These are phyloP conservation scores for Dipus sagitta DNA, from an alignment of 2,797 vertebrate genomes.

Conservation along the genomic window DNA sequence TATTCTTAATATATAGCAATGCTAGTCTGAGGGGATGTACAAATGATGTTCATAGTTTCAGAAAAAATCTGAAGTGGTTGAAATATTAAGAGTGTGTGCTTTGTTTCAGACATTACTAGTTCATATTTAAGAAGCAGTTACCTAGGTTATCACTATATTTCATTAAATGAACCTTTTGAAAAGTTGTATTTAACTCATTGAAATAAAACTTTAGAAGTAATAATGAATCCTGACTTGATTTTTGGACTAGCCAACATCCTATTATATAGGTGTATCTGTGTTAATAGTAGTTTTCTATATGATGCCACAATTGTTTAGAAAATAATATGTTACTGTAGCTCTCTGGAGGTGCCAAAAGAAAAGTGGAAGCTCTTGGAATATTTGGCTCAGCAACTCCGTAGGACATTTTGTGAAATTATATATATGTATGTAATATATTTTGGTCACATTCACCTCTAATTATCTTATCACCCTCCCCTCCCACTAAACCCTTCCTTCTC, in stretches of 20 bases:
- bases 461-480: too few species aligned
- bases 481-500: too few species aligned
- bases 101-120: conserved; percentile 44
- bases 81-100: conserved; percentile 52
- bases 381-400: neutral
- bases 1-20: conserved; percentile 13
- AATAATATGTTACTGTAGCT: conserved; percentile 20
- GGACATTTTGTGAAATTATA: too few species aligned
- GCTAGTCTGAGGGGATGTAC: neutral
- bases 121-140: conserved; percentile 15
- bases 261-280: neutral
- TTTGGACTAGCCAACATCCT: conserved; percentile 26
- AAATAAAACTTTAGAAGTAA: conserved; percentile 49
- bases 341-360: conserved; percentile 11
- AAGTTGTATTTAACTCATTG: conserved; percentile 18
- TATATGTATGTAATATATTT: too few species aligned
- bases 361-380: conserved; percentile 25
- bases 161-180: conserved; percentile 45
- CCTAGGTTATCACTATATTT: neutral
- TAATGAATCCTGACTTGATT: conserved; percentile 30
- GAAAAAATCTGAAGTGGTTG: conserved; percentile 42
- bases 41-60: neutral
- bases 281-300: conserved; percentile 17
- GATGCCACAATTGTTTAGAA: conserved; percentile 43
- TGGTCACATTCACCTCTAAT: too few species aligned